Conservation (phyloP, 2,888 invertebrate genomes). For the Calliphora vomitoria region DNA sequence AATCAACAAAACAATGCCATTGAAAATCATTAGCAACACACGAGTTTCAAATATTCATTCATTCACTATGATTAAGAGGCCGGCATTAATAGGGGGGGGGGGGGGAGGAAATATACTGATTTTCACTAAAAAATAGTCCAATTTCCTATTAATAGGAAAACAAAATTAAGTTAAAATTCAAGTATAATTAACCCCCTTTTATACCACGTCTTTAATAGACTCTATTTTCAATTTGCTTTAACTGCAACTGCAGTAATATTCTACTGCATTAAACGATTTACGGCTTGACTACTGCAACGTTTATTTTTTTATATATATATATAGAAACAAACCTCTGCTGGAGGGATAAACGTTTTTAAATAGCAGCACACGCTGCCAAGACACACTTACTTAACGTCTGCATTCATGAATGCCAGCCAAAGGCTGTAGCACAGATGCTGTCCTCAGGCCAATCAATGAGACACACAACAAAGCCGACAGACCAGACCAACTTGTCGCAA, state of each 20-base stretch:
- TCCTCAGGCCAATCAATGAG: constrained; percentile 64
- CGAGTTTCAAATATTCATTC: background rate
- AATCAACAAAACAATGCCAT: background rate
- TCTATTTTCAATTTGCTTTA: background rate
- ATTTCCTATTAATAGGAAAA: too few species aligned
- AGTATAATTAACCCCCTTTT: too few species aligned
- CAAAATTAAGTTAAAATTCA: too few species aligned
- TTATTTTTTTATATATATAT: background rate
- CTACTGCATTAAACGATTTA: constrained; percentile 53
- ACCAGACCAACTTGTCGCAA: constrained; percentile 57
- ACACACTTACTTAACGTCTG: constrained; percentile 41
- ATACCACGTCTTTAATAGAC: background rate
- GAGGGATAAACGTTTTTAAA: constrained; percentile 67
- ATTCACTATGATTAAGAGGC: too few species aligned
- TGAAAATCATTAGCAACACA: background rate
- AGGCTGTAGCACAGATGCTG: constrained; percentile 75
- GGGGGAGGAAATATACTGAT: too few species aligned
- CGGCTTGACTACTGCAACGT: constrained; percentile 38
- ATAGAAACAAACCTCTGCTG: constrained; percentile 46
- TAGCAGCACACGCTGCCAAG: constrained; percentile 70
- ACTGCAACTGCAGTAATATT: background rate
- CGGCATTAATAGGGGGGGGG: too few species aligned
- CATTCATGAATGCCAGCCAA: constrained; percentile 49
- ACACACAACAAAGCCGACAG: constrained; percentile 38
- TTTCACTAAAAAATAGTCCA: too few species aligned